Base-by-base conservation (phyloP, 2,888 invertebrate species). In the Antheraea assamensis region DNA sequence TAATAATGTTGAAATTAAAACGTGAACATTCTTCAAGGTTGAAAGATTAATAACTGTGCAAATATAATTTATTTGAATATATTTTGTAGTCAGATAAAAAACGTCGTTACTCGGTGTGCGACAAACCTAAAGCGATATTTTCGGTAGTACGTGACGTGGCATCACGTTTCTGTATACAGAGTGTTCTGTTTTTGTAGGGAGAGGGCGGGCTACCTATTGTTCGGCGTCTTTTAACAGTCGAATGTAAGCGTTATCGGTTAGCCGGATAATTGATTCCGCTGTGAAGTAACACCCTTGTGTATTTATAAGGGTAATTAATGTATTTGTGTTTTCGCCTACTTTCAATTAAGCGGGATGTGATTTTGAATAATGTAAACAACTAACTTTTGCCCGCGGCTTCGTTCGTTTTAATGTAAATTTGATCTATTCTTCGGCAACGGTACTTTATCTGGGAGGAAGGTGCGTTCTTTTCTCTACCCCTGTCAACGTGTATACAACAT, bases 131-230 rank as follows among this genome's bases (percentile, higher is more conserved):
- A 66, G 70, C 70, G 47, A 74, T 76, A 77, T 72, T 79, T 82
- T 66, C 73, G 76, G 74, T 72, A 7, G 77, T 75, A 80, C 86
- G 86, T 86, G 86, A 86, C 85, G 74, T 17, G 71, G 85, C 86
- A 86, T 85, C 75, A 75, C 78, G 71, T 55, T 76, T 72, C 73
- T 74, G 83, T 73, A 79, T 84, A 78, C 75, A 70, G 74, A 76
- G 76, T 77, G 75, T 75, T 75, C 76, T 72, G 75, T 74, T 64
- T 49, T 71, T 72, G 70, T 35, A 31, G 68, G 61, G 27, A 64
- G 47, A 72, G 74, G 74, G 75, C 21, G 71, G 42, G n/a, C n/a
- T n/a, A n/a, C 74, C 78, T 76, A 78, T 81, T 81, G 81, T 83
- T 79, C 81, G 73, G 72, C 71, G 71, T 73, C 76, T 74, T 71